phyloP scores from a whole-genome alignment of 2,113 vertebrate species.

The Pelecanoides urinatrix region DNA sequence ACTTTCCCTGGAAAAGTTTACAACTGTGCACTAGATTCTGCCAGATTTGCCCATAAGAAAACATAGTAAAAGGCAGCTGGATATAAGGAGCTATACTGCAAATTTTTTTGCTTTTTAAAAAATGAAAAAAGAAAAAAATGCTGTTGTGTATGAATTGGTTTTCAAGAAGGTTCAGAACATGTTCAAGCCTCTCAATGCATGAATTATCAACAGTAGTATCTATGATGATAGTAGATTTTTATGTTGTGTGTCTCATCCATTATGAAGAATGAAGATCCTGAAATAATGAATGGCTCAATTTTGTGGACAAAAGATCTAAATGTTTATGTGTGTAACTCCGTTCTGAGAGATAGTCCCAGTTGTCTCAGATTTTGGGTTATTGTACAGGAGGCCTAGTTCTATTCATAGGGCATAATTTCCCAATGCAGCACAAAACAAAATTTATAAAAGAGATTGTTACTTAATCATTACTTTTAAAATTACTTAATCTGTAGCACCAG shows the following conservation, averaged over 20 bases:
- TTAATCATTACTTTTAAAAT: not conserved
- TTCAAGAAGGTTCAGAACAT: not conserved
- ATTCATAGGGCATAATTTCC: not conserved
- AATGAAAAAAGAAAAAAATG: not conserved
- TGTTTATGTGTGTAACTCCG: not conserved
- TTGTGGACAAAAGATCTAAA: not conserved
- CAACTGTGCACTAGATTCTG: not conserved
- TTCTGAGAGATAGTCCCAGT: not conserved
- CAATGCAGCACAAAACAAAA: not conserved
- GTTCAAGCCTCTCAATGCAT: not conserved
- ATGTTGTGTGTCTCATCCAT: not conserved
- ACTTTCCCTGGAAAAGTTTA: not conserved
- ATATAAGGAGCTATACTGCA: not conserved
- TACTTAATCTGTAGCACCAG: not conserved
- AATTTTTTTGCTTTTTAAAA: not conserved
- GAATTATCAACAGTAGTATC: not conserved
- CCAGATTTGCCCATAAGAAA: not conserved
- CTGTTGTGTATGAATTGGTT: fast-evolving
- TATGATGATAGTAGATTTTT: not conserved
- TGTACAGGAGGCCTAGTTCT: not conserved
- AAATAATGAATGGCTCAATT: not conserved
- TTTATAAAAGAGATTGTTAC: not conserved
- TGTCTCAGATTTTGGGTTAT: not conserved
- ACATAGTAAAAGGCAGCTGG: not conserved
- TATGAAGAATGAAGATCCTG: not conserved